These are phyloP conservation scores for Progne subis DNA, from an alignment of 2,113 vertebrate species.

Conservation along the genomic window DNA sequence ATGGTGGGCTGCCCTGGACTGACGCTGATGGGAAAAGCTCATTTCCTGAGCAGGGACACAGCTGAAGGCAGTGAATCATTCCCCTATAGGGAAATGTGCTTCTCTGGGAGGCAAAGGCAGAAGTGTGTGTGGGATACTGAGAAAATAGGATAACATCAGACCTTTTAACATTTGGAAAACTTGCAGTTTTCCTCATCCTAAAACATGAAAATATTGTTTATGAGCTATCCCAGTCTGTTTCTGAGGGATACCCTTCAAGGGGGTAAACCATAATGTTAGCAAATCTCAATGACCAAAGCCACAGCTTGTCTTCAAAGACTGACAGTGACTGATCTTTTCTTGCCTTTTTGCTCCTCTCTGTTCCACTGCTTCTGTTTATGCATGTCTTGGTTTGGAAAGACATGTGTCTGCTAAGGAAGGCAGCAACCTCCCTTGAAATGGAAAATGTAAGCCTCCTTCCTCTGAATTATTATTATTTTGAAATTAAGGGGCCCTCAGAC, in stretches of 20 bases:
- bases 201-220: background rate
- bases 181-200: background rate
- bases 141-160: background rate
- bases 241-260: background rate
- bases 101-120: background rate
- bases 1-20: background rate
- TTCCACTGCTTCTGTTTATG: constrained; percentile 3
- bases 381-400: background rate
- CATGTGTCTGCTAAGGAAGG: background rate
- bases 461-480: background rate
- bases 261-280: background rate
- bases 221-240: background rate
- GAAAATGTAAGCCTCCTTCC: background rate
- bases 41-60: background rate
- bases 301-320: background rate
- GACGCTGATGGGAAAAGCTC: background rate
- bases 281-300: background rate
- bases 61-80: background rate
- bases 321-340: background rate
- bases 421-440: background rate
- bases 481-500: background rate
- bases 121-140: background rate
- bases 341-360: background rate
- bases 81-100: background rate
- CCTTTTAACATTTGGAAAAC: background rate